phyloP scores from a whole-genome alignment of 2,113 vertebrate genomes.

The Vimba vimba region DNA sequence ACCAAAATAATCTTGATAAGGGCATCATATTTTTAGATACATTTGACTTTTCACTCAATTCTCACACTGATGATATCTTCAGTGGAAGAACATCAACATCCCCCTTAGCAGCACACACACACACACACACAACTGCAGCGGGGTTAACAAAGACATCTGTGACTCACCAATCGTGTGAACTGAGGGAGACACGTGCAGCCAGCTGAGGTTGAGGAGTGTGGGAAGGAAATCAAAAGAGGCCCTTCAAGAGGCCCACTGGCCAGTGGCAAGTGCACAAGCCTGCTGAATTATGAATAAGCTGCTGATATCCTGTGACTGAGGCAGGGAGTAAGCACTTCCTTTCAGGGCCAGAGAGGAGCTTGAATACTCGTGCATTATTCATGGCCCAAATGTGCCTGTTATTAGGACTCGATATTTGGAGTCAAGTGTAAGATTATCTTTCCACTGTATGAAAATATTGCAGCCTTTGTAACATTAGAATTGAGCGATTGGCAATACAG shows the following conservation, averaged over 20 bases:
- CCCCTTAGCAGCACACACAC: constrained; percentile 13
- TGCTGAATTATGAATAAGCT: constrained; percentile 99
- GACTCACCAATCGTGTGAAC: constrained; percentile 57
- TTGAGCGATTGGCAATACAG: constrained; percentile 70
- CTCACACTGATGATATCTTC: constrained; percentile 6
- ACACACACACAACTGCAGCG: constrained; percentile 26
- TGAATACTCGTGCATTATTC: constrained; percentile 99
- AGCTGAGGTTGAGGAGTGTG: constrained; percentile 78
- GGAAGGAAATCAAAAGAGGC: constrained; percentile 83
- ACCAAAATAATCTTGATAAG: not conserved
- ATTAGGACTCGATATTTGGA: constrained; percentile 98
- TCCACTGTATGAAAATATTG: constrained; percentile 93
- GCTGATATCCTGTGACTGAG: constrained; percentile 96
- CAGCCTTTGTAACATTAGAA: constrained; percentile 78
- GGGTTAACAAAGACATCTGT: constrained; percentile 59
- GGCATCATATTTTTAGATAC: not conserved
- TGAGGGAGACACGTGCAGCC: constrained; percentile 58
- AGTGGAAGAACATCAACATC: not conserved
- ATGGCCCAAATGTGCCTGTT: constrained; percentile 94
- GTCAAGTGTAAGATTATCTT: constrained; percentile 98
- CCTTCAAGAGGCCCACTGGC: constrained; percentile 64
- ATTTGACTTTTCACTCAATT: not conserved
- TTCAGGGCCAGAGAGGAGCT: constrained; percentile 94
- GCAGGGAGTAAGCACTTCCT: constrained; percentile 97
- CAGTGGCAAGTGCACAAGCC: constrained; percentile 88